Evolutionary conservation across 2,113 vertebrate genomes (phyloP), one percentile per base, ranked within the genome.

Genomic region (Arothron firmamentum): DNA sequence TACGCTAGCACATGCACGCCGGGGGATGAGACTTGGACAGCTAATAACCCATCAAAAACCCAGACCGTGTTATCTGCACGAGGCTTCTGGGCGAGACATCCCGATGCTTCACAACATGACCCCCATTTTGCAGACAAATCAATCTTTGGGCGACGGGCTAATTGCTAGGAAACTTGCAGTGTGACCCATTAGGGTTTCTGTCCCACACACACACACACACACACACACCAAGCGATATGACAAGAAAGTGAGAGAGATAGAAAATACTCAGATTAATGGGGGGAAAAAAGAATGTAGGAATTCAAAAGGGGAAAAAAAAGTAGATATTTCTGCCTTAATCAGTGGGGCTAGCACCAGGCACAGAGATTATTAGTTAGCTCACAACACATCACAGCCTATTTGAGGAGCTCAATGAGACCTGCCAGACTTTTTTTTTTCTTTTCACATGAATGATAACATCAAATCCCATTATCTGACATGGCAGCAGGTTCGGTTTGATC

Each of bases 111-210:
- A 54, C 77, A 61, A 75, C 65, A 64, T 73, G 81, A 81, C 56
- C 68, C 78, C 79, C 70, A 74, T 81, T 84, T 76, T 67, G 52
- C 72, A 74, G 79, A 84, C 79, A 80, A 79, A 84, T 88, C 84
- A 82, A 82, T 85, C 71, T 62, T 42, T 23, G 57, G 73, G 52
- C 59, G 66, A 74, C 55, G 16, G 60, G 62, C 82, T 84, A 87
- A 88, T 87, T 82, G 74, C 78, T 66, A 77, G 67, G 54, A 82
- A 80, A 76, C 67, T 70, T 70, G 0, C 77, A 70, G 80, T 52
- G 53, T 71, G 75, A 84, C 69, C 75, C 70, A 77, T 84, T 84
- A 80, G 58, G 60, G 31, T 59, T 53, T 25, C 45, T 0, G 43
- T 62, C 71, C 67, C 57, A 42, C 69, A 38, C 62, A 69, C 59